Conservation (phyloP, 2,113 vertebrate genomes). For the Phalacrocorax aristotelis region DNA sequence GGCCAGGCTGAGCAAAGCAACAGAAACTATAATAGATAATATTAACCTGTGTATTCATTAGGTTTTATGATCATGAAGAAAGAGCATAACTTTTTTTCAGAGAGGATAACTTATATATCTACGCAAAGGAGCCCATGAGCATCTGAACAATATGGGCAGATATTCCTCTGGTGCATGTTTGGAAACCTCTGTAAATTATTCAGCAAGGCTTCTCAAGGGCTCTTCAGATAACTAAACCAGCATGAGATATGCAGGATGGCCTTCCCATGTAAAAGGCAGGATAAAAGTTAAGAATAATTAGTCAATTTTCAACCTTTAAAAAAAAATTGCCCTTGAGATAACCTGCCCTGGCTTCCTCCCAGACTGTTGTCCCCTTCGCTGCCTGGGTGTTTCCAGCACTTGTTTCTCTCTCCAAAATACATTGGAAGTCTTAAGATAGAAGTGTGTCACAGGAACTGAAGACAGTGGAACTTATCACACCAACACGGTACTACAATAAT, state of each 20-base stretch:
- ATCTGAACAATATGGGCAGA: not conserved
- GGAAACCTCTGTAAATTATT: not conserved
- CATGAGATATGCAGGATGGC: not conserved
- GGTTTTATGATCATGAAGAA: not conserved
- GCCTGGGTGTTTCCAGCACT: not conserved
- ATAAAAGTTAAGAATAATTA: not conserved
- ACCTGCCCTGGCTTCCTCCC: not conserved
- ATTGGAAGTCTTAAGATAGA: not conserved
- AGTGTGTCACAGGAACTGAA: not conserved
- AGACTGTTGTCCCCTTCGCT: not conserved
- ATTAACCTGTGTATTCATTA: not conserved
- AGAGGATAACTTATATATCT: not conserved
- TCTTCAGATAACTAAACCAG: not conserved
- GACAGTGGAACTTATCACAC: not conserved
- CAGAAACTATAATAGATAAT: not conserved
- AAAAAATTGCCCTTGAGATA: not conserved
- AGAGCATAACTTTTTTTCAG: not conserved
- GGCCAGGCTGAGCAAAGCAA: not conserved
- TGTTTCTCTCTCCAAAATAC: not conserved
- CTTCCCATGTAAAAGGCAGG: not conserved
- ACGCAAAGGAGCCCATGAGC: not conserved
- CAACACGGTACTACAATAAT: accelerated
- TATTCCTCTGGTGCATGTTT: not conserved
- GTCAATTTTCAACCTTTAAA: not conserved
- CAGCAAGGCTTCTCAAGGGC: not conserved